Evolutionary conservation across 2,888 invertebrate species (phyloP).

Genomic region (Biston betularia): DNA sequence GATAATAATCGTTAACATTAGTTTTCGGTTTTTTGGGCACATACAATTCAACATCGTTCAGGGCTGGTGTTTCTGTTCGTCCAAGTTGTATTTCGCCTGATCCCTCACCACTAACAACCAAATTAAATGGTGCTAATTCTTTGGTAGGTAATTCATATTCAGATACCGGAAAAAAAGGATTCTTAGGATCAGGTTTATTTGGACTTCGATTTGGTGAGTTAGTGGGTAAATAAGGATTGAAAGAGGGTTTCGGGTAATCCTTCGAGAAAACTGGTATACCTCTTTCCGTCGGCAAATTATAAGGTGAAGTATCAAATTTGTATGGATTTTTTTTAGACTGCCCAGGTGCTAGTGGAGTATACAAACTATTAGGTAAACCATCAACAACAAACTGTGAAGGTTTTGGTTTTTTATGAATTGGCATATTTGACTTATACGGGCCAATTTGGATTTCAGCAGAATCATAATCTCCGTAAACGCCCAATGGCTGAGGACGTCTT

Average conservation of each 20-base stretch:
- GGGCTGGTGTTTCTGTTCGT: background rate
- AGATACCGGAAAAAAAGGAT: background rate
- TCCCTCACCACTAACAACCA: background rate
- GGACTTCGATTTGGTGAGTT: background rate
- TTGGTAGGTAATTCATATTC: background rate
- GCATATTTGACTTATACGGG: background rate
- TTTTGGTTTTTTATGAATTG: background rate
- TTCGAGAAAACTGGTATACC: background rate
- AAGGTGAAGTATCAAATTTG: conserved; percentile 1
- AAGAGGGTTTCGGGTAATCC: background rate
- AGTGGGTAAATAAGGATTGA: background rate
- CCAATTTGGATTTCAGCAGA: conserved; percentile 1
- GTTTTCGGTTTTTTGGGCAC: background rate
- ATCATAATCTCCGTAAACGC: conserved; percentile 8
- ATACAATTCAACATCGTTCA: background rate
- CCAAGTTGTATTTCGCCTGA: conserved; percentile 11
- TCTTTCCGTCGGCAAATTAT: background rate
- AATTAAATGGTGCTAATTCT: background rate
- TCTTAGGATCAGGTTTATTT: background rate
- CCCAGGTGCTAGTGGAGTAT: background rate
- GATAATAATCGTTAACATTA: background rate
- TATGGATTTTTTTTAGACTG: background rate
- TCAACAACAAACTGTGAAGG: background rate
- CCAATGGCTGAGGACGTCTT: background rate
- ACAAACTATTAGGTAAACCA: background rate